A percentile compares a stretch with the other conserved stretches of the same genome.
These are phyloP conservation scores for Asarcornis scutulata DNA, from an alignment of 2,113 vertebrate species.

Conservation along the genomic window DNA sequence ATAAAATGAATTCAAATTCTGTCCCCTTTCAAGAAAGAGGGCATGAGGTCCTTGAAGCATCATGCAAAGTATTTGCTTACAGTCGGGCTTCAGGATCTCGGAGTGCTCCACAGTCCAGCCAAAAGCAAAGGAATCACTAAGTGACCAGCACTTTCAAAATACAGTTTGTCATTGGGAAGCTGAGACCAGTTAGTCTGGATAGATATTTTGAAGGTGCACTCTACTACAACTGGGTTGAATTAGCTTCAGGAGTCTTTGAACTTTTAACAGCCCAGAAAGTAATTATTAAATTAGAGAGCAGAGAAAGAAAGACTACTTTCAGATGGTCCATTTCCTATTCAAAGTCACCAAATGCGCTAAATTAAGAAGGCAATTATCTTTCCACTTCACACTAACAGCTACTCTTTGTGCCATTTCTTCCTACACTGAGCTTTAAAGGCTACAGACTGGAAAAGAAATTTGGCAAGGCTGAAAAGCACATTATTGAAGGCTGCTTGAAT, in stretches of 20 bases:
- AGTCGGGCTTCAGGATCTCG: not conserved
- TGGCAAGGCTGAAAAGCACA: conserved; percentile 46
- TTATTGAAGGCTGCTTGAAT: conserved; percentile 45
- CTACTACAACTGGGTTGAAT: not conserved
- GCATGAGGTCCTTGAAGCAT: not conserved
- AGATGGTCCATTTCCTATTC: conserved; percentile 37
- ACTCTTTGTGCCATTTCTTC: conserved; percentile 60
- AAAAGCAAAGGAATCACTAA: not conserved
- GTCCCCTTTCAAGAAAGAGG: not conserved
- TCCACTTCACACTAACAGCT: conserved; percentile 51
- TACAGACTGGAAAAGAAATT: conserved; percentile 44
- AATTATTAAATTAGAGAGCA: conserved; percentile 23
- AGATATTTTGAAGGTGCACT: conserved; percentile 3
- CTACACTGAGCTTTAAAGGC: conserved; percentile 31
- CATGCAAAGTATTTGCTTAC: not conserved
- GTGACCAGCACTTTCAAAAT: not conserved
- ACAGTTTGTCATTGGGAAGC: not conserved
- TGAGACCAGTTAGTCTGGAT: not conserved
- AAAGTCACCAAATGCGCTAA: conserved; percentile 33
- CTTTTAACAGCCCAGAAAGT: not conserved
- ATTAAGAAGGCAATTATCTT: conserved; percentile 48
- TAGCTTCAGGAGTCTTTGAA: not conserved
- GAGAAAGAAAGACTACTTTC: conserved; percentile 34
- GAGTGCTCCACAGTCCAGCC: not conserved
- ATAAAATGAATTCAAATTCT: not conserved